Evolutionary conservation across 2,797 vertebrate genomes (phyloP).

Genomic region (Gambusia yucatana): DNA sequence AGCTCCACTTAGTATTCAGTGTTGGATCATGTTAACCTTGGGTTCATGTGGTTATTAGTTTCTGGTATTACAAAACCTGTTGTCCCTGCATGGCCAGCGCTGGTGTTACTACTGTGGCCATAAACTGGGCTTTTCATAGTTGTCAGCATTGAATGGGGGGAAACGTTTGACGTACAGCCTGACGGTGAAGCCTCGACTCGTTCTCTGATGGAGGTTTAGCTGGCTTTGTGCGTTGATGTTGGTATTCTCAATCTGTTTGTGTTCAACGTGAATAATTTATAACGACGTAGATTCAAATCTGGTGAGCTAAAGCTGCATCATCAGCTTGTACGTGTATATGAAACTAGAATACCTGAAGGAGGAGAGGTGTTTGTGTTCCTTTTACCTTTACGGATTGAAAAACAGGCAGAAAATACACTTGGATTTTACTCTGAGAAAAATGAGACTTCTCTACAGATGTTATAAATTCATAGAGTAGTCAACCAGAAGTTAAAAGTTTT

Average conservation of each 20-base stretch:
- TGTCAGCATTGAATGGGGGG: slow-evolving; percentile 15
- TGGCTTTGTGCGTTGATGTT: background rate
- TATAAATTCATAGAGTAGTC: background rate
- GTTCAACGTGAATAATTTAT: background rate
- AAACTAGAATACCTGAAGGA: background rate
- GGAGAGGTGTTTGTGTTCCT: background rate
- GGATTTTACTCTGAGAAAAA: background rate
- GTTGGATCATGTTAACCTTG: slow-evolving; percentile 31
- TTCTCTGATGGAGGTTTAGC: background rate
- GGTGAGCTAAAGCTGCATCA: background rate
- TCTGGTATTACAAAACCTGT: slow-evolving; percentile 48
- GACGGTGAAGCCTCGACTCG: background rate
- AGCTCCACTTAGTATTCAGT: slow-evolving; percentile 29
- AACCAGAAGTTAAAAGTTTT: background rate
- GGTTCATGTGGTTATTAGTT: slow-evolving; percentile 40
- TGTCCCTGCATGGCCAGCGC: slow-evolving; percentile 37
- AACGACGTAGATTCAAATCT: background rate
- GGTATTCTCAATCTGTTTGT: background rate
- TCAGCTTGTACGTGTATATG: background rate
- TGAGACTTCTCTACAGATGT: background rate
- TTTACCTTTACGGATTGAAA: background rate
- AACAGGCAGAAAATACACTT: background rate
- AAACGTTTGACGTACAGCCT: background rate
- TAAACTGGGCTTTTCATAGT: slow-evolving; percentile 23
- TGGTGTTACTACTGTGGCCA: slow-evolving; percentile 31